Evolutionary conservation across 2,888 invertebrate species (phyloP).

Genomic region (Agriopis marginaria): DNA sequence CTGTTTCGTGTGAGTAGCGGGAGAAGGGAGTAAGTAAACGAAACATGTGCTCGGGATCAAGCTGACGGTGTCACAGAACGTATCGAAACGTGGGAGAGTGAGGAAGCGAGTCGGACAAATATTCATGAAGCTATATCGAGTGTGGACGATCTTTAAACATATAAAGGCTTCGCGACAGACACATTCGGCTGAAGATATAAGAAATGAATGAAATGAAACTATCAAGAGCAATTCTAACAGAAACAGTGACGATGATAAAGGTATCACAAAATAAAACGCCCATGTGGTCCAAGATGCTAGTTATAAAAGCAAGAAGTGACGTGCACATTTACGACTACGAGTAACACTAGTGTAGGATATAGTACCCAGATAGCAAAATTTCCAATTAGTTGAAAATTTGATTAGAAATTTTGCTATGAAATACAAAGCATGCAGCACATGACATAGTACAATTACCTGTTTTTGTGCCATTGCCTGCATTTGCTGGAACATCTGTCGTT

Average conservation of each 20-base stretch:
- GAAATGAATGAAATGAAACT: constrained; percentile 84
- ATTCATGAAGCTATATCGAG: constrained; percentile 75
- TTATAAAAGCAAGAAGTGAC: constrained; percentile 74
- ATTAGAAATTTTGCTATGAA: constrained; percentile 60
- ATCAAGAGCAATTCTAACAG: constrained; percentile 85
- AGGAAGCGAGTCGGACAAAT: constrained; percentile 75
- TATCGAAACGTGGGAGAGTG: constrained; percentile 74
- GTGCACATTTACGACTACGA: constrained; percentile 72
- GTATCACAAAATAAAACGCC: constrained; percentile 87
- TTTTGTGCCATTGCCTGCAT: constrained; percentile 98
- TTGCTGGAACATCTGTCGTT: constrained; percentile 98
- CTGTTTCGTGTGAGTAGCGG: constrained; percentile 63
- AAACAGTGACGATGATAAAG: constrained; percentile 84
- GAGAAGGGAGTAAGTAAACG: constrained; percentile 62
- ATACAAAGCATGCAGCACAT: constrained; percentile 60
- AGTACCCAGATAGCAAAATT: constrained; percentile 60
- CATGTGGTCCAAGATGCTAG: constrained; percentile 74
- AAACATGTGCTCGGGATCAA: constrained; percentile 76
- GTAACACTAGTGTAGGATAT: constrained; percentile 69
- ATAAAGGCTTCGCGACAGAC: constrained; percentile 78
- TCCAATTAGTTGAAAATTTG: constrained; percentile 48
- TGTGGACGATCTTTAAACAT: constrained; percentile 65
- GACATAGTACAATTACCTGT: constrained; percentile 89
- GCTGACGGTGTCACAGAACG: constrained; percentile 79
- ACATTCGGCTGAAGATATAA: constrained; percentile 78